Evolutionary conservation across 2,797 vertebrate genomes (phyloP).

Genomic region (Scleropages formosus): DNA sequence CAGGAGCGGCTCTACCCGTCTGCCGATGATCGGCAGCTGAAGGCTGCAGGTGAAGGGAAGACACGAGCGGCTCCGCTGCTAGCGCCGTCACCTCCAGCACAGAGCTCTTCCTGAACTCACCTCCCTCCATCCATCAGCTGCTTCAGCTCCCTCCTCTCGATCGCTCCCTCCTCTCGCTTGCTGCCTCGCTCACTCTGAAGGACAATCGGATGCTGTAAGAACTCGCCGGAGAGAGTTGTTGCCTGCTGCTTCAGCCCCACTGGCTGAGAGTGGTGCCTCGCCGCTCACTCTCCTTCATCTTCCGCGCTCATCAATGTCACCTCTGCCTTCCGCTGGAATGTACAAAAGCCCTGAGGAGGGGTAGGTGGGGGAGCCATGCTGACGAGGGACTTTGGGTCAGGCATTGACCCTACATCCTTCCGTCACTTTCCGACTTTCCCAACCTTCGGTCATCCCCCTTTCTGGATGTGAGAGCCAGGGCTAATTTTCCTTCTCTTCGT

Average conservation of each 20-base stretch:
- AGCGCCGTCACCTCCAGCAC: background rate
- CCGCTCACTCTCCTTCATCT: conserved; percentile 21
- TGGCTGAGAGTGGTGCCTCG: background rate
- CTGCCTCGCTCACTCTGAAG: conserved; percentile 38
- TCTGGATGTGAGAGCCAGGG: conserved; percentile 54
- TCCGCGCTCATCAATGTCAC: conserved; percentile 70
- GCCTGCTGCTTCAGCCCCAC: conserved; percentile 1
- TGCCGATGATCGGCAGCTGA: conserved; percentile 23
- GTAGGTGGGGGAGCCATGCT: conserved; percentile 42
- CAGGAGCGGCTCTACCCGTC: conserved; percentile 16
- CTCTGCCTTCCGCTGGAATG: conserved; percentile 63
- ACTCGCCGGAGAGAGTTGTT: conserved; percentile 15
- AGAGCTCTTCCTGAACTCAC: background rate
- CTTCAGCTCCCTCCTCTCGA: conserved; percentile 17
- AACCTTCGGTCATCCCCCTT: conserved; percentile 28
- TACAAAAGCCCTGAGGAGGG: conserved; percentile 55
- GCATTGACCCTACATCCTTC: conserved; percentile 27
- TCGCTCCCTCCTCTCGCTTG: conserved; percentile 29
- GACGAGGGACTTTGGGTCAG: conserved; percentile 44
- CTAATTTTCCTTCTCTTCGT: conserved; percentile 39
- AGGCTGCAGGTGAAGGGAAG: conserved; percentile 32
- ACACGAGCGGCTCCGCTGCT: no score
- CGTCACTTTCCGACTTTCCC: conserved; percentile 40
- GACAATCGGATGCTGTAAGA: conserved; percentile 16
- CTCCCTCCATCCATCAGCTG: conserved; percentile 17